Evolutionary conservation across 2,113 vertebrate genomes (phyloP), one percentile per base, ranked within the genome.

Genomic region (Neolamprologus ventralis): DNA sequence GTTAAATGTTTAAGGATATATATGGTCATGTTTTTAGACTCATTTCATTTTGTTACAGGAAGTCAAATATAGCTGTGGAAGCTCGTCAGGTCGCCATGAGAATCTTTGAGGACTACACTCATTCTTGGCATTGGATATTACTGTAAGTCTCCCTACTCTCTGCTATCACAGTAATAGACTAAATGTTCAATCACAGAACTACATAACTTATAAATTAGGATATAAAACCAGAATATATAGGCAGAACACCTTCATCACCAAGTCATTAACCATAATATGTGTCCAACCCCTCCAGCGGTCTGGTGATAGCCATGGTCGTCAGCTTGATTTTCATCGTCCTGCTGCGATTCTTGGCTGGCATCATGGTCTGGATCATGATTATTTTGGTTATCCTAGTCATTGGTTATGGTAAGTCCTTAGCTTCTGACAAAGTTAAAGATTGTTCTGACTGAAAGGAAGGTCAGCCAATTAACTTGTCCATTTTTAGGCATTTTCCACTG

Each of bases 361-460:
- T 99, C 84, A 98, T 99, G 98, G 94, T 99, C 57, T 99, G 98
- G 98, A 95, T 98, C 93, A 99, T 98, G 97, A 98, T 99, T 3
- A 87, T 98, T 68, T 87, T 98, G 96, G 97, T 99, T 53, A 96
- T 99, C 90, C 86, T 98, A 4, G 97, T 98, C 80, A 96, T 99
- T 63, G 98, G 97, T 63, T 99, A 99, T 0, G 98, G 98, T 99
- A 91, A 88, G 96, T 68, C 45, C 9, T 37, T 28, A 80, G 5
- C 16, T 19, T 45, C 4, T 37, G n/a, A 9, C 7, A 3, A n/a
- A 45, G 4, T 26, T 51, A 6, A 55, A 49, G 9, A 42, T 33
- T 37, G 3, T 8, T 19, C n/a, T 42, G 12, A 78, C 73, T 78
- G 26, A 1, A 6, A 31, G 0, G 0, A 31, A 42, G 31, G 40